These are phyloP conservation scores for Herpailurus yagouaroundi DNA, from an alignment of 2,113 vertebrate genomes.

Conservation along the genomic window DNA sequence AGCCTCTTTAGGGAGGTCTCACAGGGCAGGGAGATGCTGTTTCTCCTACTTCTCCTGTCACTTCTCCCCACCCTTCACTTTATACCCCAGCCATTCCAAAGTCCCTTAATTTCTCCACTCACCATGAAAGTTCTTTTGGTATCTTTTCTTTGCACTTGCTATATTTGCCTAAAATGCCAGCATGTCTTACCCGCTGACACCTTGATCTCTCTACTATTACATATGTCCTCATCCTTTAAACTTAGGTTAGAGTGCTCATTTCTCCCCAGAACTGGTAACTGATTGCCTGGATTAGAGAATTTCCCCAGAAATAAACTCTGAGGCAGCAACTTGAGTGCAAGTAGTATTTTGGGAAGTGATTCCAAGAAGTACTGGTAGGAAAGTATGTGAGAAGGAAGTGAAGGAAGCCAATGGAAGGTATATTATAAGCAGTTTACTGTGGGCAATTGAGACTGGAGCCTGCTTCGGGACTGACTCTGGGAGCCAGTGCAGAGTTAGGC, in stretches of 20 bases:
- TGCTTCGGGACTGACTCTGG: not conserved
- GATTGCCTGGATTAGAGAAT: not conserved
- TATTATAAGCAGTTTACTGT: not conserved
- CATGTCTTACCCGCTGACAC: no score
- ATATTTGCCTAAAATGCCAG: not conserved
- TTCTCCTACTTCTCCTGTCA: not conserved
- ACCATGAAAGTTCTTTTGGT: not conserved
- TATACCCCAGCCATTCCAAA: not conserved
- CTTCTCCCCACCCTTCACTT: not conserved
- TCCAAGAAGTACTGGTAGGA: not conserved
- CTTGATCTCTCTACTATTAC: not conserved
- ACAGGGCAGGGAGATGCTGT: accelerated
- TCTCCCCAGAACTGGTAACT: no score
- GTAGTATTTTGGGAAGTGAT: not conserved
- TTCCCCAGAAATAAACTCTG: not conserved
- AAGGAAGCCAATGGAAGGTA: not conserved
- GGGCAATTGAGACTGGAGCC: not conserved
- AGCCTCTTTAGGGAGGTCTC: not conserved
- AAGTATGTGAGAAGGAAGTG: not conserved
- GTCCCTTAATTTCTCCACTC: not conserved
- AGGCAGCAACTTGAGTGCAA: not conserved
- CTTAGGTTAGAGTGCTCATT: not conserved
- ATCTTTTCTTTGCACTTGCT: not conserved
- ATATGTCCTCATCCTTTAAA: not conserved
- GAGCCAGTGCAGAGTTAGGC: not conserved